These are phyloP conservation scores for Zaprionus lachaisei DNA, from an alignment of 1,140 invertebrate genomes.

Conservation along the genomic window DNA sequence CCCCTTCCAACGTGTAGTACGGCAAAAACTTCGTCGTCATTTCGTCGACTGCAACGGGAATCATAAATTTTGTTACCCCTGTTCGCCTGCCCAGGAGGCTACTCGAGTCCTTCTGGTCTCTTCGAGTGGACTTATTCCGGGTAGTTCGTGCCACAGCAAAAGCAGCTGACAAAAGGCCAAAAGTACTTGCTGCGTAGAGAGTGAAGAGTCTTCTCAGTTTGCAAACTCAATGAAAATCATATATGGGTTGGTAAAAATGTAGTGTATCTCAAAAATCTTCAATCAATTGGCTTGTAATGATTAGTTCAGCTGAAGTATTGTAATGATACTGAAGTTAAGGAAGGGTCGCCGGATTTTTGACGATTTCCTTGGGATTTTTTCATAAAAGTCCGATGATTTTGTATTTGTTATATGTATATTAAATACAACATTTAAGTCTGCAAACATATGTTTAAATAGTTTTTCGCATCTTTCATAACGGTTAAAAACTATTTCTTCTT, in stretches of 20 bases:
- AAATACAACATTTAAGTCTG: too few relatives aligned
- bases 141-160: conserved; percentile 35
- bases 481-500: too few relatives aligned
- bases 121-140: conserved; percentile 34
- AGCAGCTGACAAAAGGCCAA: conserved; percentile 33
- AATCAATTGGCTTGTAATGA: background rate
- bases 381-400: too few relatives aligned
- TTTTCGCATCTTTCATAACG: too few relatives aligned
- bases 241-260: background rate
- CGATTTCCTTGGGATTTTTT: too few relatives aligned
- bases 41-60: conserved; percentile 66
- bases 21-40: conserved; percentile 78
- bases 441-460: too few relatives aligned
- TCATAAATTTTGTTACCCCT: conserved; percentile 80
- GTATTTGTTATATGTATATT: too few relatives aligned
- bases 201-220: conserved; percentile 18
- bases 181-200: conserved; percentile 1
- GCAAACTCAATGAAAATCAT: conserved; percentile 12
- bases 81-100: background rate
- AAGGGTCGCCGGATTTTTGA: too few relatives aligned
- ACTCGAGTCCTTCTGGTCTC: conserved; percentile 24
- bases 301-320: background rate
- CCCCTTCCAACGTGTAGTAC: conserved; percentile 19
- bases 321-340: background rate
- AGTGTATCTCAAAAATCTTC: background rate